These are phyloP conservation scores for Tamias sibiricus DNA, from an alignment of 2,113 vertebrate genomes.

Conservation along the genomic window DNA sequence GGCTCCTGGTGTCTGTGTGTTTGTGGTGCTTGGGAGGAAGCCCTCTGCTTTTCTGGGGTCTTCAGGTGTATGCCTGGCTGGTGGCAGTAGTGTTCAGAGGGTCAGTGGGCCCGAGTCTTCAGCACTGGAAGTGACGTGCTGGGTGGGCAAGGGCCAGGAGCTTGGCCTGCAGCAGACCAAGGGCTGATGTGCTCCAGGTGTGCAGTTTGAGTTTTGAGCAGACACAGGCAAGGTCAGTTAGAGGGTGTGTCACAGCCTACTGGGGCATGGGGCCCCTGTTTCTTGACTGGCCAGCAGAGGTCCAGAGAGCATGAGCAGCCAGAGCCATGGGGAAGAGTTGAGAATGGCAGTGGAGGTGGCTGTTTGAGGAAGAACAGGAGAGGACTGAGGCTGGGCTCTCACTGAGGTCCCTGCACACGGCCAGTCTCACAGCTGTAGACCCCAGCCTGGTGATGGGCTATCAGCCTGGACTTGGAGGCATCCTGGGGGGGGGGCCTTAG, in stretches of 20 bases:
- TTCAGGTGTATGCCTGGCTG: neutral
- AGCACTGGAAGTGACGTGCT: neutral
- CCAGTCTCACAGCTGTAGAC: neutral
- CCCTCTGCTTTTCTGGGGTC: neutral
- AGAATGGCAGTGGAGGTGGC: neutral
- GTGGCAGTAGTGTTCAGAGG: too few species aligned
- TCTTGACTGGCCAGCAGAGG: neutral
- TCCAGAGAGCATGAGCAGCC: neutral
- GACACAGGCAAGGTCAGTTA: neutral
- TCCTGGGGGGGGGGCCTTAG: neutral
- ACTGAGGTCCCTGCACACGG: neutral
- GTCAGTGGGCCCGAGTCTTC: too few species aligned
- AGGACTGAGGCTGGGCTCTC: neutral
- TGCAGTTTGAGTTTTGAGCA: neutral
- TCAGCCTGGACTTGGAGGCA: neutral
- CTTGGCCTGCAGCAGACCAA: neutral
- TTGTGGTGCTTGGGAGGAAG: neutral
- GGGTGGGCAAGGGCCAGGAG: neutral
- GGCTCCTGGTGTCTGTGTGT: neutral
- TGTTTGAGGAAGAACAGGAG: neutral
- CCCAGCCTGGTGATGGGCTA: neutral
- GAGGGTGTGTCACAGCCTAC: neutral
- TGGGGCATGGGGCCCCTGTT: too few species aligned
- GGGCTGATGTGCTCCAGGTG: neutral
- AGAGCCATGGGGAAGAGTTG: too few species aligned